Evolutionary conservation across 2,797 vertebrate genomes (phyloP).

Genomic region (Hoplostethus mediterraneus): DNA sequence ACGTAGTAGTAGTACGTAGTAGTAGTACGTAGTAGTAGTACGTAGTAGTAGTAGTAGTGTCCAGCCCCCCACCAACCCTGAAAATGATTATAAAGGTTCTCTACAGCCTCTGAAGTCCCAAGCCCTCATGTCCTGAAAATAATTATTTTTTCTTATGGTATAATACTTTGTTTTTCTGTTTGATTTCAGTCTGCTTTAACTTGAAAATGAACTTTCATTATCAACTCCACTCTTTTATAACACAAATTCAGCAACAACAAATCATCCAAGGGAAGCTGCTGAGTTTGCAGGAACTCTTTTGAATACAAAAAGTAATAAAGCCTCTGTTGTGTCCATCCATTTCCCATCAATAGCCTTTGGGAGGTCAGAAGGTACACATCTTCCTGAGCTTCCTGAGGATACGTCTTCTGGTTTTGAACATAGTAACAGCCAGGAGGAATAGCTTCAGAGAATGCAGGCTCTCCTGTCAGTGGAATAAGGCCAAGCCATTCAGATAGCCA

Average conservation of each 20-base stretch:
- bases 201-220: slow-evolving; percentile 8
- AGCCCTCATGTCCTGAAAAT: background rate
- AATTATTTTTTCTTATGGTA: slow-evolving; percentile 4
- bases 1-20: too few relatives aligned
- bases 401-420: slow-evolving; percentile 70
- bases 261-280: background rate
- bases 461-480: slow-evolving; percentile 70
- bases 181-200: slow-evolving; percentile 11
- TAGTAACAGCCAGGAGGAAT: slow-evolving; percentile 53
- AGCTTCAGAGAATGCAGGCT: slow-evolving; percentile 51
- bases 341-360: slow-evolving; percentile 48
- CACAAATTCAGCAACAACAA: too few relatives aligned
- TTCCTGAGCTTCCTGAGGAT: slow-evolving; percentile 42
- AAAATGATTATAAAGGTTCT: too few relatives aligned
- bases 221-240: background rate
- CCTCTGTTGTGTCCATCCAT: slow-evolving; percentile 17
- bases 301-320: slow-evolving; percentile 23
- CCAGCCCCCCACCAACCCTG: too few relatives aligned
- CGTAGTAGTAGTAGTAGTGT: too few relatives aligned
- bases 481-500: slow-evolving; percentile 64
- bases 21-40: too few relatives aligned
- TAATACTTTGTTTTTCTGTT: background rate
- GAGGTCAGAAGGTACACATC: slow-evolving; percentile 50
- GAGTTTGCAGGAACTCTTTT: background rate
- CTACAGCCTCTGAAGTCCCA: too few relatives aligned